phyloP scores from a whole-genome alignment of 2,888 invertebrate species.

The Chaetoderma sp. region DNA sequence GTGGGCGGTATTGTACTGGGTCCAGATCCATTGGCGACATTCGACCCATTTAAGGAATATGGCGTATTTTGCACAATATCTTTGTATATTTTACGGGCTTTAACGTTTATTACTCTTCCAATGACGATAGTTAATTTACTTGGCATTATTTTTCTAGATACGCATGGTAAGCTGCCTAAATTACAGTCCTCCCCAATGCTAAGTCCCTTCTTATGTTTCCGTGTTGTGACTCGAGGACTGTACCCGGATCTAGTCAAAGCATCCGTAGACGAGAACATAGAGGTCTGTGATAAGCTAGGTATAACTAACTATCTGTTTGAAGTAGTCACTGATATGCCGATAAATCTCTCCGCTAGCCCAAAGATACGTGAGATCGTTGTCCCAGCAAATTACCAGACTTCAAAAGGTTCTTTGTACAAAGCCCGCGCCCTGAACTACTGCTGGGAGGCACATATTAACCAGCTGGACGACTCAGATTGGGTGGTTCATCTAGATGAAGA shows the following conservation, averaged over 20 bases:
- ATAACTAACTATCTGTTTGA: slow-evolving; percentile 45
- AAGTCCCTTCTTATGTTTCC: slow-evolving; percentile 48
- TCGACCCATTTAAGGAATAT: slow-evolving; percentile 45
- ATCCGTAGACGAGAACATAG: slow-evolving; percentile 30
- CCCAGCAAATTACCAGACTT: background rate
- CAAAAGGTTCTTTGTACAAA: background rate
- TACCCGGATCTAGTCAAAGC: slow-evolving; percentile 39
- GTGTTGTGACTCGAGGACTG: slow-evolving; percentile 46
- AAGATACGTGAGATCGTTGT: background rate
- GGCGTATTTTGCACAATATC: slow-evolving; percentile 41
- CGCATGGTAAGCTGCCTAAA: slow-evolving; percentile 48
- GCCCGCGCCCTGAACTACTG: slow-evolving; percentile 8
- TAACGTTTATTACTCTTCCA: slow-evolving; percentile 43
- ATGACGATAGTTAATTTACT: slow-evolving; percentile 12
- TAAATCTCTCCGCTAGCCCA: slow-evolving; percentile 21
- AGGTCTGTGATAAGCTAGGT: slow-evolving; percentile 36
- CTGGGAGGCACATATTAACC: background rate
- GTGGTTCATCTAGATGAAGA: slow-evolving; percentile 10
- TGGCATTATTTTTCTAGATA: slow-evolving; percentile 43
- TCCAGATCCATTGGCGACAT: slow-evolving; percentile 15
- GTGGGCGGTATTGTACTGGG: no score
- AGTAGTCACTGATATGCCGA: slow-evolving; percentile 43
- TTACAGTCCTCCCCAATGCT: slow-evolving; percentile 48
- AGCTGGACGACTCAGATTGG: background rate
- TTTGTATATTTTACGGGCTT: slow-evolving; percentile 43